Evolutionary conservation across 2,797 vertebrate genomes (phyloP).

Genomic region (Tokudaia muenninki): DNA sequence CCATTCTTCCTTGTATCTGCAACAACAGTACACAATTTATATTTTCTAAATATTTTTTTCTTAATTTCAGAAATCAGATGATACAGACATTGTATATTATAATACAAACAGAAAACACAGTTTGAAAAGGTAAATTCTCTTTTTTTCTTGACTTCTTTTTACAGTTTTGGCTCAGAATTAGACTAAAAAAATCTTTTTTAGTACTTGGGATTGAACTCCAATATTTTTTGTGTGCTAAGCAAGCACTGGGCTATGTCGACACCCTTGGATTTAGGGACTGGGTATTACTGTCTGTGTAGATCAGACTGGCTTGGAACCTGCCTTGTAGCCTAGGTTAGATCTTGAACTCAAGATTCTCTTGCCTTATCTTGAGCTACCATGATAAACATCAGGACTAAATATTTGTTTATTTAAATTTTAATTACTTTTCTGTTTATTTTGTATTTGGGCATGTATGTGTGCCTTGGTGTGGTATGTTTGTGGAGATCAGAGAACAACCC

Average conservation of each 20-base stretch:
- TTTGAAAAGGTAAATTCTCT: constrained; percentile 83
- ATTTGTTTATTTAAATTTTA: background rate
- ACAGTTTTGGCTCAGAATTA: constrained; percentile 51
- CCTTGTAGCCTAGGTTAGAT: background rate
- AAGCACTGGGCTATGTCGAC: background rate
- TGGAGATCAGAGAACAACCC: background rate
- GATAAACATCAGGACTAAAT: background rate
- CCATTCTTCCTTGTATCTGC: background rate
- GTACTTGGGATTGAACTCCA: background rate
- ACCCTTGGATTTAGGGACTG: background rate
- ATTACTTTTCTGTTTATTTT: background rate
- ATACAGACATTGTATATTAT: constrained; percentile 52
- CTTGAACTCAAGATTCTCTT: background rate
- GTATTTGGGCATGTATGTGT: background rate
- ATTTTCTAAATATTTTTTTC: constrained; percentile 65
- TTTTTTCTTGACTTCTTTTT: constrained; percentile 53
- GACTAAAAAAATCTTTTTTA: background rate
- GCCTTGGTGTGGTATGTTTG: background rate
- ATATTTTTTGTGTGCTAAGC: background rate
- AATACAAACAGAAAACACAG: constrained; percentile 75
- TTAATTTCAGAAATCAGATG: constrained; percentile 83
- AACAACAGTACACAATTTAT: background rate
- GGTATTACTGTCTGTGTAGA: background rate
- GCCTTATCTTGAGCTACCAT: background rate
- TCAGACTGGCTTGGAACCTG: background rate